Evolutionary conservation across 37 sponge, comb jelly and placozoan genomes (phyloP).

Genomic region (Eunapius fragilis): DNA sequence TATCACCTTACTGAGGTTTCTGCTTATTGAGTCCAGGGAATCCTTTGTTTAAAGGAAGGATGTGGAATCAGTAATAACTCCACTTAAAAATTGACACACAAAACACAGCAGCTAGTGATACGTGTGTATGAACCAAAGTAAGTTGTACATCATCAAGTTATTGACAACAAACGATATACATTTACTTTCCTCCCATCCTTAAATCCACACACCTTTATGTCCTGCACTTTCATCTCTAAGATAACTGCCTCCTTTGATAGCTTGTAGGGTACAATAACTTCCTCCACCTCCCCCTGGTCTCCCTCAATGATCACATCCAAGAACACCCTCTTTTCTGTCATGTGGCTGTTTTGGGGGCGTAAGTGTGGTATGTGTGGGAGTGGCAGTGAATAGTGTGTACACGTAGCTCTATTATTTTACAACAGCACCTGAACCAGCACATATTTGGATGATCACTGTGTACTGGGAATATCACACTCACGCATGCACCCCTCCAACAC

Average conservation of each 20-base stretch:
- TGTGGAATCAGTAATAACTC: background rate
- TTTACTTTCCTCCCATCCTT: background rate
- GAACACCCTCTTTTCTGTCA: slow-evolving; percentile 49
- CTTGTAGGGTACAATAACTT: slow-evolving; percentile 36
- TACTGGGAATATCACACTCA: too few relatives aligned
- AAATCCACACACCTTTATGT: slow-evolving; percentile 5
- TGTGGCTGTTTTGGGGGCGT: background rate
- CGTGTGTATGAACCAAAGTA: background rate
- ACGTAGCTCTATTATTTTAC: too few relatives aligned
- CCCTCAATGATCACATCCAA: slow-evolving; percentile 70
- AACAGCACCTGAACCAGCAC: too few relatives aligned
- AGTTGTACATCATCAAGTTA: background rate
- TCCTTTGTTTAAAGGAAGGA: slow-evolving; percentile 12
- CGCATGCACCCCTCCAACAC: too few relatives aligned
- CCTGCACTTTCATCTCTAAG: slow-evolving; percentile 52
- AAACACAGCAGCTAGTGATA: background rate
- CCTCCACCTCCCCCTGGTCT: slow-evolving; percentile 52
- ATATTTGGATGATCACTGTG: too few relatives aligned
- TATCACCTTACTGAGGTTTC: slow-evolving; percentile 53
- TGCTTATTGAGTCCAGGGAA: slow-evolving; percentile 30
- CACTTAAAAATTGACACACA: background rate
- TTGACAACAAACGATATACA: background rate
- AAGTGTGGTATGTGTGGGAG: background rate
- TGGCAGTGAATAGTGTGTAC: background rate
- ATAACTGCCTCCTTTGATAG: slow-evolving; percentile 33